Conservation (phyloP, 2,797 vertebrate species). For the Simalia tracyae region DNA sequence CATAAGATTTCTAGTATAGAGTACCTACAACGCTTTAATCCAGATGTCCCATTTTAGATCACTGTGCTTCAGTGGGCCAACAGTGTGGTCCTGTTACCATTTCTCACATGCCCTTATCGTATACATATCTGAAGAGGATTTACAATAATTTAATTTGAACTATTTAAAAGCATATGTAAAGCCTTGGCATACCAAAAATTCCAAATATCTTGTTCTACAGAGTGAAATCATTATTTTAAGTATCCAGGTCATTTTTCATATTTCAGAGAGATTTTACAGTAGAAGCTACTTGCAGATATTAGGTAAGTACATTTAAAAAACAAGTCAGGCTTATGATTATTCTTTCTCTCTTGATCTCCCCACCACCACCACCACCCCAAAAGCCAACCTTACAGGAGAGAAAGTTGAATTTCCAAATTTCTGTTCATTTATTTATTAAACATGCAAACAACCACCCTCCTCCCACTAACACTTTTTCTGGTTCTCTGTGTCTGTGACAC, state of each 20-base stretch:
- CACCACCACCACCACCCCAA: conserved; percentile 26
- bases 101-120: background rate
- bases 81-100: background rate
- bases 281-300: background rate
- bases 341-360: conserved; percentile 7
- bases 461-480: conserved; percentile 20
- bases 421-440: conserved; percentile 53
- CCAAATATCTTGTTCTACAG: background rate
- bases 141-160: background rate
- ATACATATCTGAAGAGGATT: background rate
- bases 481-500: conserved; percentile 32
- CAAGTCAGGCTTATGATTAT: background rate
- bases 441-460: background rate
- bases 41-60: background rate
- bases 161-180: background rate
- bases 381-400: conserved; percentile 21
- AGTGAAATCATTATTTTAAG: background rate
- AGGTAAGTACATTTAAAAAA: background rate
- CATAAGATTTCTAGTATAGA: background rate
- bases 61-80: background rate
- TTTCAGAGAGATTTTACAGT: background rate
- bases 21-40: background rate
- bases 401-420: conserved; percentile 46
- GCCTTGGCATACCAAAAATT: background rate
- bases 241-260: background rate